Percentiles rank a stretch among this genome's conserved stretches.
Conservation (phyloP, 2,888 invertebrate species). For the Stegana nigrithorax region DNA sequence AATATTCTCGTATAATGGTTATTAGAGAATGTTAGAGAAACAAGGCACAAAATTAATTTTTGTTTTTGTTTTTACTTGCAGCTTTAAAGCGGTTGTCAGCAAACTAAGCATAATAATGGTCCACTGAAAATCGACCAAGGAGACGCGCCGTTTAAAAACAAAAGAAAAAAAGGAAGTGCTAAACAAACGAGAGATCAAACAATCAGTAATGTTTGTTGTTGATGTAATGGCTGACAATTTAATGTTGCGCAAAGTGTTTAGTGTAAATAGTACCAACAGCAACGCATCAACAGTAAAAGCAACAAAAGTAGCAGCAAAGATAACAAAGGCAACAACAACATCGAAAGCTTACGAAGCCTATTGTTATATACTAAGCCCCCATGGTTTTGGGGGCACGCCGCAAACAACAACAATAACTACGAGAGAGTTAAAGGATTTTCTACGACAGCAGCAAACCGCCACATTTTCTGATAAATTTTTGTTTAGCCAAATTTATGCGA, state of each 20-base stretch:
- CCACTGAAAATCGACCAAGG: not conserved
- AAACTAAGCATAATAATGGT: too few species aligned
- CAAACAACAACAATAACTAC: conserved; percentile 38
- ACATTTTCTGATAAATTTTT: too few species aligned
- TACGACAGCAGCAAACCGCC: conserved; percentile 35
- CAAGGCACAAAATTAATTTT: too few species aligned
- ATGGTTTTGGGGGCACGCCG: conserved; percentile 68
- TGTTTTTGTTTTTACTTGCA: too few species aligned
- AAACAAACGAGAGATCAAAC: too few species aligned
- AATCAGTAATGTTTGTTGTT: conserved; percentile 66
- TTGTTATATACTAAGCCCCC: conserved; percentile 67
- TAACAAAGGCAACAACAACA: not conserved
- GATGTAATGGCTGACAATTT: conserved; percentile 69
- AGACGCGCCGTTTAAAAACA: not conserved
- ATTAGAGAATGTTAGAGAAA: too few species aligned
- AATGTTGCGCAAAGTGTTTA: conserved; percentile 59
- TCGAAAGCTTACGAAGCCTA: not conserved
- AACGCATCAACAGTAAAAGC: conserved; percentile 32
- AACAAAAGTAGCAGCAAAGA: conserved; percentile 12
- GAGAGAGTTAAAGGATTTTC: conserved; percentile 26
- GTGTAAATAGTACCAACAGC: conserved; percentile 51
- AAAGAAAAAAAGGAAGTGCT: conserved; percentile 17
- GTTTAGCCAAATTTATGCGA: too few species aligned
- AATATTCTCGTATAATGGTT: too few species aligned
- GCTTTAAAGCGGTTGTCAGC: too few species aligned